These are phyloP conservation scores for Echinarachnius parma DNA, from an alignment of 53 echinoderm and acorn worm genomes.

Conservation along the genomic window DNA sequence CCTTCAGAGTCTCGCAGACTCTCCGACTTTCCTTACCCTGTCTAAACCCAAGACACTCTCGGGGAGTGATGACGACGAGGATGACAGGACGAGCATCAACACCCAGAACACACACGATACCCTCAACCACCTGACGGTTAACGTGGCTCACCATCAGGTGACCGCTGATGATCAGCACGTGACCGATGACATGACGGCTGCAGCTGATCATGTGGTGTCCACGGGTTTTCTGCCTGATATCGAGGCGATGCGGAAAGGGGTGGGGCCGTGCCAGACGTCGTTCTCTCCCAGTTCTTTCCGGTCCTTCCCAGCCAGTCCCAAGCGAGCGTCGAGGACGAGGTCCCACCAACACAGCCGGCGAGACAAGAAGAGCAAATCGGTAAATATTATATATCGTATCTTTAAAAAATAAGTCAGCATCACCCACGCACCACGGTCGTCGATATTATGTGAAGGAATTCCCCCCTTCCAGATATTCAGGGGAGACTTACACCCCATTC, in stretches of 20 bases:
- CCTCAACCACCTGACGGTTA: slow-evolving; percentile 2
- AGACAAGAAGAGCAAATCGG: slow-evolving; percentile 36
- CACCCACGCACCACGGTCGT: no score
- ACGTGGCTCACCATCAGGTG: slow-evolving; percentile 3
- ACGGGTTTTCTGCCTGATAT: slow-evolving; percentile 65
- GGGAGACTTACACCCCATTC: no score
- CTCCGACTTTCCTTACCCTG: slow-evolving; percentile 35
- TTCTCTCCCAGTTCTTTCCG: slow-evolving; percentile 74
- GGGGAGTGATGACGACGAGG: slow-evolving; percentile 16
- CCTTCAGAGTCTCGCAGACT: slow-evolving; percentile 22
- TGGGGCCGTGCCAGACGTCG: slow-evolving; percentile 55
- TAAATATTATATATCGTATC: no score
- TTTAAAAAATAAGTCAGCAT: no score
- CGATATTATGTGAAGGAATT: no score
- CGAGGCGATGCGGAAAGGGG: slow-evolving; percentile 54
- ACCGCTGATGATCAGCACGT: slow-evolving; percentile 15
- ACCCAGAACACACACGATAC: no score
- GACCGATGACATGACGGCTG: slow-evolving; percentile 20
- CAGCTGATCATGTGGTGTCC: no score
- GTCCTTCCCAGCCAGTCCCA: slow-evolving; percentile 44
- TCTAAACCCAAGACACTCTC: slow-evolving; percentile 2
- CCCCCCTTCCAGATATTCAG: no score
- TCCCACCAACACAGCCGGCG: slow-evolving; percentile 3
- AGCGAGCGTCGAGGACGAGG: slow-evolving; percentile 7
- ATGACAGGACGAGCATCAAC: neutral